Evolutionary conservation across 2,888 invertebrate genomes (phyloP).

Genomic region (Sepiola atlantica): DNA sequence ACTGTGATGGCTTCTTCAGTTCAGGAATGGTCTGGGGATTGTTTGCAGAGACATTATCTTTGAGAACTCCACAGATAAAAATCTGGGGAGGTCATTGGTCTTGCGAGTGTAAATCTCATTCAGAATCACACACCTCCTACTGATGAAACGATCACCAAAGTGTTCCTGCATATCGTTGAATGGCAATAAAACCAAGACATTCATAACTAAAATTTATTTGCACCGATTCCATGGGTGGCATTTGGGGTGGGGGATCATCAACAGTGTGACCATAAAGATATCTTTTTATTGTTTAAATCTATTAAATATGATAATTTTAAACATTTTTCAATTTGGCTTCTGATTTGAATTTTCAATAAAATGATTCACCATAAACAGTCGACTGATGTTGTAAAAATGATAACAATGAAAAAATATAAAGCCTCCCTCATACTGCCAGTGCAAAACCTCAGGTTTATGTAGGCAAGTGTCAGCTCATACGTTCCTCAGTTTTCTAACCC

Average conservation of each 20-base stretch:
- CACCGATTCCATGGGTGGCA: too few species aligned
- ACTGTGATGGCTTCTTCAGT: too few species aligned
- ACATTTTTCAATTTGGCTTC: not conserved
- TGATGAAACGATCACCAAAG: too few species aligned
- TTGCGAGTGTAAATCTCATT: too few species aligned
- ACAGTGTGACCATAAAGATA: not conserved
- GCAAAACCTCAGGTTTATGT: not conserved
- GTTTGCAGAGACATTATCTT: too few species aligned
- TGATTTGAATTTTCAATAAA: not conserved
- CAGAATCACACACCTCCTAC: too few species aligned
- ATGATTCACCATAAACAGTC: not conserved
- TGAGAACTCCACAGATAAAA: too few species aligned
- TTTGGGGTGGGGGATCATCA: not conserved
- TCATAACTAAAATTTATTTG: too few species aligned
- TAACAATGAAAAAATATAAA: not conserved
- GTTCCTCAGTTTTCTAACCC: not conserved
- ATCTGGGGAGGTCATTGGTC: too few species aligned
- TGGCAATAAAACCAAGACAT: too few species aligned
- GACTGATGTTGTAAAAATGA: not conserved
- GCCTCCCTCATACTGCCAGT: not conserved
- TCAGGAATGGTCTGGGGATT: too few species aligned
- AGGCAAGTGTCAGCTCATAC: not conserved
- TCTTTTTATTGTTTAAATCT: not conserved
- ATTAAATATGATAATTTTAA: constrained; percentile 16
- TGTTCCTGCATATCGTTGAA: too few species aligned